These are phyloP conservation scores for Nannobrachium achirus DNA, from an alignment of 2,113 vertebrate species.

Conservation along the genomic window DNA sequence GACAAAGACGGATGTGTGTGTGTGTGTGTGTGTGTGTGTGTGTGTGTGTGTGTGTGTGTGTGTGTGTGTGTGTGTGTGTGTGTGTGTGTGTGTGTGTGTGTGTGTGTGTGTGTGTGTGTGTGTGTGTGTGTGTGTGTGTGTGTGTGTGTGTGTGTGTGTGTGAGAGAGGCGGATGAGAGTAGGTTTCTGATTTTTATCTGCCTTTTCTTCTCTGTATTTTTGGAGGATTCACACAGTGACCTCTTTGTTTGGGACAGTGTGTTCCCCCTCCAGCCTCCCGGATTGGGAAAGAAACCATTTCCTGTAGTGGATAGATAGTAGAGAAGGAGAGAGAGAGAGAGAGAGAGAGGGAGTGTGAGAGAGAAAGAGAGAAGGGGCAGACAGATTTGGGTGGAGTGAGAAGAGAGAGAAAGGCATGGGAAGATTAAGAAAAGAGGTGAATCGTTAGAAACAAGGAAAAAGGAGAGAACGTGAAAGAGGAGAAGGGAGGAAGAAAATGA, in stretches of 20 bases:
- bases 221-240: slow-evolving; percentile 82
- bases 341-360: slow-evolving; percentile 49
- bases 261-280: slow-evolving; percentile 59
- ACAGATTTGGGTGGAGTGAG: background rate
- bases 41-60: slow-evolving; percentile 1
- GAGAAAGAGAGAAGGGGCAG: slow-evolving; percentile 46
- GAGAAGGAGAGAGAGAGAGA: slow-evolving; percentile 41
- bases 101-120: slow-evolving; percentile 31
- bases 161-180: slow-evolving; percentile 74
- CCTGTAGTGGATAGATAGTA: slow-evolving; percentile 65
- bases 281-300: slow-evolving; percentile 77
- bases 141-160: slow-evolving; percentile 21
- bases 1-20: no score
- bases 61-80: slow-evolving; percentile 25
- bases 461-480: slow-evolving; percentile 52
- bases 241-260: slow-evolving; percentile 83
- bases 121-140: slow-evolving; percentile 26
- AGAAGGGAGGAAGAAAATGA: slow-evolving; percentile 56
- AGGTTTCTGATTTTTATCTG: slow-evolving; percentile 80
- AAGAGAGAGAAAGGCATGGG: slow-evolving; percentile 35
- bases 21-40: slow-evolving; percentile 21
- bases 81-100: slow-evolving; percentile 21
- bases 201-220: slow-evolving; percentile 81
- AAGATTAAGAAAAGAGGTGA: slow-evolving; percentile 50
- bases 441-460: slow-evolving; percentile 42